These are phyloP conservation scores for Drymonia ruficornis DNA, from an alignment of 2,888 invertebrate species.

Conservation along the genomic window DNA sequence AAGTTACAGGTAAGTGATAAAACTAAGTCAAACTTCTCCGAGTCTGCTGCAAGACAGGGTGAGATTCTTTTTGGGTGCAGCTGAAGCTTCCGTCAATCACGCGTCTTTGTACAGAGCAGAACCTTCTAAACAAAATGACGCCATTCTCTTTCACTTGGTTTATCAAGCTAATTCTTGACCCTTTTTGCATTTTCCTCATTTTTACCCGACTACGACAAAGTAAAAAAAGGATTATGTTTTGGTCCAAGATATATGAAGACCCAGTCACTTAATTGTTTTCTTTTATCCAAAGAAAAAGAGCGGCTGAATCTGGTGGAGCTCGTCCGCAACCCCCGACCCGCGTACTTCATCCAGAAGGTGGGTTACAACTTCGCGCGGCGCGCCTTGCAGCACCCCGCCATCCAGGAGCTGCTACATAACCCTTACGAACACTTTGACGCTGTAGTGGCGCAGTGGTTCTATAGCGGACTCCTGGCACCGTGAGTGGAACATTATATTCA, in stretches of 20 bases:
- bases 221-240: too few relatives aligned
- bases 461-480: constrained; percentile 60
- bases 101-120: too few relatives aligned
- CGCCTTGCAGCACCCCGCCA: constrained; percentile 47
- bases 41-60: too few relatives aligned
- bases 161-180: too few relatives aligned
- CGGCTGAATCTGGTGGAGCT: constrained; percentile 27
- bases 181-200: too few relatives aligned
- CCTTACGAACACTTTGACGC: constrained; percentile 43
- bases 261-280: neutral
- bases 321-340: constrained; percentile 32
- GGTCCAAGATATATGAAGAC: neutral
- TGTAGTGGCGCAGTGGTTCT: constrained; percentile 62
- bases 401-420: constrained; percentile 48
- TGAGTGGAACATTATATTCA: constrained; percentile 37
- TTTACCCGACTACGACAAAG: too few relatives aligned
- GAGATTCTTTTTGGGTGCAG: too few relatives aligned
- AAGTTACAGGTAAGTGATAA: neutral
- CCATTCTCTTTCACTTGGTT: too few relatives aligned
- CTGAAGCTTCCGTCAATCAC: too few relatives aligned
- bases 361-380: constrained; percentile 41
- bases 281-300: constrained; percentile 25
- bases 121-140: too few relatives aligned
- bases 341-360: constrained; percentile 36
- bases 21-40: neutral